Conservation (phyloP, 2,797 vertebrate species). For the Notamacropus eugenii region DNA sequence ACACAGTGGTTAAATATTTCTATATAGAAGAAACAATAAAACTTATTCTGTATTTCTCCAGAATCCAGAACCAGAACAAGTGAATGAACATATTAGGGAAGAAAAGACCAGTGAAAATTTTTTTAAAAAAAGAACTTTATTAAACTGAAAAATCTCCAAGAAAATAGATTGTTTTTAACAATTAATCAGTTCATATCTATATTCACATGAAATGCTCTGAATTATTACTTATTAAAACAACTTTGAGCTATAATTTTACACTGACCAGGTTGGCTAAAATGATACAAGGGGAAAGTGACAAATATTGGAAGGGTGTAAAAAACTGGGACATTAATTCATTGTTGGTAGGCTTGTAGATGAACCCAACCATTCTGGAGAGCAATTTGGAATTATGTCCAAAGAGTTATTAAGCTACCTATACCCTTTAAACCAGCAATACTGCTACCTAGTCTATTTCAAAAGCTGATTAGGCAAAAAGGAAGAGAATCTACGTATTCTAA, state of each 20-base stretch:
- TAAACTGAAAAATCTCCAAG: not conserved
- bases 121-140: not conserved
- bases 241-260: not conserved
- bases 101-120: not conserved
- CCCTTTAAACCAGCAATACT: not conserved
- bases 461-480: not conserved
- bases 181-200: not conserved
- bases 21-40: not conserved
- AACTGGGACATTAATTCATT: not conserved
- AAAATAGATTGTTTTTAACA: not conserved
- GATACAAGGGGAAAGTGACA: not conserved
- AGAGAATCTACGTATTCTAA: not conserved
- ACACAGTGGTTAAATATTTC: too few species aligned
- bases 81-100: not conserved
- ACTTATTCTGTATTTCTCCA: too few species aligned
- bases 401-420: not conserved
- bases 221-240: not conserved
- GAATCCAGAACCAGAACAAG: not conserved
- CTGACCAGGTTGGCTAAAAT: not conserved
- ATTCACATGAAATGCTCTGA: not conserved
- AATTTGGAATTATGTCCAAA: not conserved
- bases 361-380: not conserved
- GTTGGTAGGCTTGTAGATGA: not conserved
- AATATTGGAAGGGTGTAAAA: not conserved
- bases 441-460: not conserved